Conservation (phyloP, 2,888 invertebrate genomes). For the Amphimallon solstitiale region DNA sequence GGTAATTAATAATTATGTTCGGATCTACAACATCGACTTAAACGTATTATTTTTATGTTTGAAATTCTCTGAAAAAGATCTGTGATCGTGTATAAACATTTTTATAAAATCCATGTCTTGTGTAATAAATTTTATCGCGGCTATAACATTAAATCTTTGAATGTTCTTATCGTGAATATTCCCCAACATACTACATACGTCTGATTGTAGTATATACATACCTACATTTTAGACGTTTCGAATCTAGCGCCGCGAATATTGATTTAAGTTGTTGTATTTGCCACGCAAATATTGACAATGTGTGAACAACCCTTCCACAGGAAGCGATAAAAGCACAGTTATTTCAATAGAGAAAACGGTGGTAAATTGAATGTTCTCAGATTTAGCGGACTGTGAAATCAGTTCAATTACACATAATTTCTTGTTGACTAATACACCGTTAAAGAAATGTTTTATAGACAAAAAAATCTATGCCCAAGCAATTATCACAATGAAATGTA, state of each 20-base stretch:
- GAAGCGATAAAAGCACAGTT: conserved; percentile 25
- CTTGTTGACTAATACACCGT: not conserved
- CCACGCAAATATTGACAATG: conserved; percentile 30
- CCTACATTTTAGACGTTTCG: conserved; percentile 8
- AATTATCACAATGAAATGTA: not conserved
- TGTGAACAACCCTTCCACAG: conserved; percentile 31
- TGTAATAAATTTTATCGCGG: conserved; percentile 19
- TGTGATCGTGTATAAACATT: conserved; percentile 11
- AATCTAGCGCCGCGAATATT: conserved; percentile 27
- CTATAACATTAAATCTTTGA: conserved; percentile 13
- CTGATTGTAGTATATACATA: too few species aligned
- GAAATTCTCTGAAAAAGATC: conserved; percentile 14
- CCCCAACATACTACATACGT: conserved; percentile 2
- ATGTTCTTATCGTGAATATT: conserved; percentile 28
- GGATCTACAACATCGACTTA: not conserved
- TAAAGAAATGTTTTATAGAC: not conserved
- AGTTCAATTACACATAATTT: conserved; percentile 17
- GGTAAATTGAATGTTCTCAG: conserved; percentile 14
- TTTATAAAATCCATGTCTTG: conserved; percentile 14
- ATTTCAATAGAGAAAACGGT: conserved; percentile 23
- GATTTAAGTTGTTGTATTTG: conserved; percentile 20
- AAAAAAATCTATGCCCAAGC: not conserved
- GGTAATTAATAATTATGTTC: not conserved
- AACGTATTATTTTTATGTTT: conserved; percentile 8
- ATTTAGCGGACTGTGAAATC: conserved; percentile 18